phyloP scores from a whole-genome alignment of 1,140 invertebrate genomes.

The Cyrtorhinus lividipennis region DNA sequence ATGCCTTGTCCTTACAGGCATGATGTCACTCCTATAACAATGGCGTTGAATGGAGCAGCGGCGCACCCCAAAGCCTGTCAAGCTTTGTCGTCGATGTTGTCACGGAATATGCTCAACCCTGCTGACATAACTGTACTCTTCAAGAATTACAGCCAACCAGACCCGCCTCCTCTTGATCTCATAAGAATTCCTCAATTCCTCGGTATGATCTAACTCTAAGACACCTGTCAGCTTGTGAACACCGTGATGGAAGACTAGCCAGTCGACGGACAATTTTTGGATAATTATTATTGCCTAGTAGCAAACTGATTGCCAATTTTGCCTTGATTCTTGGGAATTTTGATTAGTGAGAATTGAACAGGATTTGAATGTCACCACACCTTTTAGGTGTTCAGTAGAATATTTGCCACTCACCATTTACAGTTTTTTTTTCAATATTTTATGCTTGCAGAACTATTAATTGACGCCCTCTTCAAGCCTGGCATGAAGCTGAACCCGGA shows the following conservation, averaged over 20 bases:
- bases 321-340: no score
- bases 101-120: conserved; percentile 86
- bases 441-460: conserved; percentile 74
- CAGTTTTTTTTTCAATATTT: conserved; percentile 93
- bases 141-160: conserved; percentile 71
- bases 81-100: conserved; percentile 89
- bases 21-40: conserved; percentile 90
- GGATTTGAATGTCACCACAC: no score
- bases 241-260: no score
- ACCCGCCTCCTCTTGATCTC: conserved; percentile 88
- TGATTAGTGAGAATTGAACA: no score
- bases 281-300: no score
- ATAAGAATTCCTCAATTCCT: conserved; percentile 89
- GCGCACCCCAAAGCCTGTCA: conserved; percentile 79
- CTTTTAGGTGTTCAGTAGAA: no score
- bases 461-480: conserved; percentile 86
- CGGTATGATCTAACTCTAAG: conserved; percentile 49
- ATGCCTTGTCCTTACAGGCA: conserved; percentile 41
- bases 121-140: conserved; percentile 90
- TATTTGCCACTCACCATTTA: no score
- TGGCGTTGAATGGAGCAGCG: conserved; percentile 87
- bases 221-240: no score
- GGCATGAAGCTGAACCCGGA: conserved; percentile 89
- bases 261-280: no score
- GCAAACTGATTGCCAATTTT: no score